Conservation (phyloP, 2,888 invertebrate genomes). For the Idaea biselata region DNA sequence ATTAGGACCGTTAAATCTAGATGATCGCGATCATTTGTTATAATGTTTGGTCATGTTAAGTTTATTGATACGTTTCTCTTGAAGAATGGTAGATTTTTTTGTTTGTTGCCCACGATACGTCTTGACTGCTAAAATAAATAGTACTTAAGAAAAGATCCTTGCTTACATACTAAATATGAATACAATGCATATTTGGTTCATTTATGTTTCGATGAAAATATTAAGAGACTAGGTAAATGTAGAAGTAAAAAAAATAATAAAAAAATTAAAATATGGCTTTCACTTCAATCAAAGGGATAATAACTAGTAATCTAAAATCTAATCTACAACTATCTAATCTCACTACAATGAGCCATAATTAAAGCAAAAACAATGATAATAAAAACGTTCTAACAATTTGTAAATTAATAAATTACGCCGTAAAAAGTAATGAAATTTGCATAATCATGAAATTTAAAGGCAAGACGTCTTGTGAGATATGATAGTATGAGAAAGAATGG, state of each 20-base stretch:
- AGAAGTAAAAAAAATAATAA: not conserved
- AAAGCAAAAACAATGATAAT: not conserved
- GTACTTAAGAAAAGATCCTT: too few relatives aligned
- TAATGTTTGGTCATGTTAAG: not conserved
- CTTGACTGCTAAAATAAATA: too few relatives aligned
- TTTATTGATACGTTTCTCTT: too few relatives aligned
- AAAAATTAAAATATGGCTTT: too few relatives aligned
- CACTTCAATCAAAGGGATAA: not conserved
- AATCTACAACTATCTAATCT: not conserved
- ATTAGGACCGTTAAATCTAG: not conserved
- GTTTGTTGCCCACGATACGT: too few relatives aligned
- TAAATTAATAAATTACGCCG: conserved; percentile 10
- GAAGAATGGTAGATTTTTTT: too few relatives aligned
- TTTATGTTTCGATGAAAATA: not conserved
- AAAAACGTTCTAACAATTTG: conserved; percentile 4
- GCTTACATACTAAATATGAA: too few relatives aligned
- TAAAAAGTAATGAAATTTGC: conserved; percentile 14
- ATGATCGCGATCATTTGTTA: not conserved
- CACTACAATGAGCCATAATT: not conserved
- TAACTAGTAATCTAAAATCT: not conserved
- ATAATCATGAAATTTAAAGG: conserved; percentile 20
- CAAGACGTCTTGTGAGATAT: conserved; percentile 1
- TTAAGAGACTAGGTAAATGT: not conserved
- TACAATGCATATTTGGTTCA: too few relatives aligned
- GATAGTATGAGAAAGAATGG: not conserved